These are phyloP conservation scores for Branchinecta sandiegonensis DNA, from an alignment of 2,888 invertebrate species.

Conservation along the genomic window DNA sequence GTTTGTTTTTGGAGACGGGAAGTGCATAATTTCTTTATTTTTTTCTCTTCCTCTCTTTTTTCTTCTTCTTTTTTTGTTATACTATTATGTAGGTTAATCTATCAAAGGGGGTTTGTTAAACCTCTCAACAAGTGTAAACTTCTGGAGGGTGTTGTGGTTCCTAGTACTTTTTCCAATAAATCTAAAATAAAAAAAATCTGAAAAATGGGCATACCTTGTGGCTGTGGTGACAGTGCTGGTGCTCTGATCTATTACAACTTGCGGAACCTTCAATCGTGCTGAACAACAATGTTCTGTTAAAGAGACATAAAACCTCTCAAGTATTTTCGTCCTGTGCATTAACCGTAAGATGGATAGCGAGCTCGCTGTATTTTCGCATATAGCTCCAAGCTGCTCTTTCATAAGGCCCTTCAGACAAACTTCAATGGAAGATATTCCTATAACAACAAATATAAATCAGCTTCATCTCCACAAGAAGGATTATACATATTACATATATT, in stretches of 20 bases:
- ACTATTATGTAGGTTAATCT: too few species aligned
- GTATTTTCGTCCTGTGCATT: background rate
- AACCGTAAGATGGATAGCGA: background rate
- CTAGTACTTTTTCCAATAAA: background rate
- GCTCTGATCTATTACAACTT: background rate
- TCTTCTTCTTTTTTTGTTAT: too few species aligned
- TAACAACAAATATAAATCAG: background rate
- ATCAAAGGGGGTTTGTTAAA: too few species aligned
- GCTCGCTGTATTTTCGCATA: background rate
- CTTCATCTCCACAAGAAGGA: too few species aligned
- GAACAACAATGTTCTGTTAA: background rate
- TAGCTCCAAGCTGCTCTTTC: background rate
- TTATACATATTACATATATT: too few species aligned
- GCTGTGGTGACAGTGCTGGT: background rate
- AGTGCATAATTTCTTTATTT: too few species aligned
- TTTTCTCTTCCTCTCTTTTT: too few species aligned
- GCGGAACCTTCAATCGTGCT: background rate
- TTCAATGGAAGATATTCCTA: background rate
- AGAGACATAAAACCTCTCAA: conserved; percentile 12
- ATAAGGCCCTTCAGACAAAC: background rate
- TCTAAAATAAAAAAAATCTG: too few species aligned
- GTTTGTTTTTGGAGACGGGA: too few species aligned
- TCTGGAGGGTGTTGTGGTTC: too few species aligned
- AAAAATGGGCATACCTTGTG: background rate
- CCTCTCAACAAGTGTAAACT: too few species aligned